A percentile compares a stretch with the other conserved stretches of the same genome.
phyloP scores from a whole-genome alignment of 2,113 vertebrate species.

The Pterophyllum scalare region DNA sequence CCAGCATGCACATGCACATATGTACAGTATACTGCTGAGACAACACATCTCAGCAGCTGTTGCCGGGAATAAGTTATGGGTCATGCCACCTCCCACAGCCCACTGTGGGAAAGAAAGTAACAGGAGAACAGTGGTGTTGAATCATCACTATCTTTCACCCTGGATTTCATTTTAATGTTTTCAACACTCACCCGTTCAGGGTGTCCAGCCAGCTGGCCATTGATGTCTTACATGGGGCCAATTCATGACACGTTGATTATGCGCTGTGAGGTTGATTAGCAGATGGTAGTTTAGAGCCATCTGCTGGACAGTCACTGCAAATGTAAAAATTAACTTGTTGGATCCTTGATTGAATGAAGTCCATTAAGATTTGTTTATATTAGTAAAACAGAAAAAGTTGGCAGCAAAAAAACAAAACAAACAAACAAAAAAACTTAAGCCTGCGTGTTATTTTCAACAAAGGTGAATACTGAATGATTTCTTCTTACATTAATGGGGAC shows the following conservation, averaged over 20 bases:
- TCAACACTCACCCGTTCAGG: background rate
- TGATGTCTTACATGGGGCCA: background rate
- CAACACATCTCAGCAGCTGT: slow-evolving; percentile 56
- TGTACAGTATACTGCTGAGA: background rate
- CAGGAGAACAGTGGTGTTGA: slow-evolving; percentile 13
- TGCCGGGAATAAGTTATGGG: slow-evolving; percentile 27
- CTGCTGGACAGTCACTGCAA: slow-evolving; percentile 43
- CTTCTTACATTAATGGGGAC: background rate
- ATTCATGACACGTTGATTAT: background rate
- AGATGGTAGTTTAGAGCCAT: slow-evolving; percentile 19
- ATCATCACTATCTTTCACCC: slow-evolving; percentile 35
- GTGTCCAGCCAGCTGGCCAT: slow-evolving; percentile 16
- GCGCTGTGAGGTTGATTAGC: background rate
- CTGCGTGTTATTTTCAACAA: background rate
- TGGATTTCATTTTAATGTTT: slow-evolving; percentile 20
- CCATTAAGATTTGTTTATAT: background rate
- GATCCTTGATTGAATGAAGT: background rate
- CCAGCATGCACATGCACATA: background rate
- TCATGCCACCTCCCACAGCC: slow-evolving; percentile 20
- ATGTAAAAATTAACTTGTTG: background rate
- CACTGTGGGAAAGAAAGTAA: slow-evolving; percentile 36
- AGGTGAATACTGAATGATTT: background rate
- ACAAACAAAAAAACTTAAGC: background rate
- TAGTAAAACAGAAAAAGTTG: background rate
- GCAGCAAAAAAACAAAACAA: background rate